phyloP scores from a whole-genome alignment of 2,113 vertebrate genomes.

The Mesembrinibis cayennensis region DNA sequence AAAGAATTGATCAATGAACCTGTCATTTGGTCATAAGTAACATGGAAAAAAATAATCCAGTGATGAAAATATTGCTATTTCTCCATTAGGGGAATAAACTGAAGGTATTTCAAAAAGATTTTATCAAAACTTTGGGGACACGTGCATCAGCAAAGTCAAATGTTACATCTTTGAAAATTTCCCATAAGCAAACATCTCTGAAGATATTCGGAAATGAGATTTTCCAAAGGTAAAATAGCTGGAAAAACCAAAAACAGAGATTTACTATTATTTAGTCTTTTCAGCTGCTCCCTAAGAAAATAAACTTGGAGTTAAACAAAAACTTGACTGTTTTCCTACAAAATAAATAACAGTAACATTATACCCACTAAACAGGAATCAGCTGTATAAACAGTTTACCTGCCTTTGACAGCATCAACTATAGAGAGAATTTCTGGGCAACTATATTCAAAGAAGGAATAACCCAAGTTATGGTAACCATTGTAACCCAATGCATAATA shows the following conservation, averaged over 20 bases:
- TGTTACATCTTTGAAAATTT: neutral
- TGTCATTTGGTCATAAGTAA: constrained; percentile 10
- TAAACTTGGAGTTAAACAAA: constrained; percentile 78
- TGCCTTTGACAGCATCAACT: constrained; percentile 25
- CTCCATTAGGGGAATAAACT: neutral
- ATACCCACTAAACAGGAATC: constrained; percentile 63
- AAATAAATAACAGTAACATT: constrained; percentile 64
- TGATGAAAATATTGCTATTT: constrained; percentile 23
- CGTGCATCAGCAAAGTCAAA: neutral
- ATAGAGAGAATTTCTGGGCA: constrained; percentile 23
- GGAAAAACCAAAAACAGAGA: neutral
- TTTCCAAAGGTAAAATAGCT: constrained; percentile 11
- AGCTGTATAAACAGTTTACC: constrained; percentile 73
- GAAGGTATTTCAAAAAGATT: neutral
- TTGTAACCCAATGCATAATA: neutral
- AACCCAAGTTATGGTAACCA: neutral
- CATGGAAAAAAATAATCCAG: constrained; percentile 25
- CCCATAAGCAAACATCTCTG: neutral
- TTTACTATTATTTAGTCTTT: constrained; percentile 57
- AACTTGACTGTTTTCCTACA: constrained; percentile 56
- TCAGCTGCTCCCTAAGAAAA: constrained; percentile 78
- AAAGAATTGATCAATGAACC: constrained; percentile 32
- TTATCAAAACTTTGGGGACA: neutral
- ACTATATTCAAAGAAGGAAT: constrained; percentile 4
- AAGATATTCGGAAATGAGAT: neutral